These are phyloP conservation scores for Apogon hyalosoma DNA, from an alignment of 2,797 vertebrate species.

Conservation along the genomic window DNA sequence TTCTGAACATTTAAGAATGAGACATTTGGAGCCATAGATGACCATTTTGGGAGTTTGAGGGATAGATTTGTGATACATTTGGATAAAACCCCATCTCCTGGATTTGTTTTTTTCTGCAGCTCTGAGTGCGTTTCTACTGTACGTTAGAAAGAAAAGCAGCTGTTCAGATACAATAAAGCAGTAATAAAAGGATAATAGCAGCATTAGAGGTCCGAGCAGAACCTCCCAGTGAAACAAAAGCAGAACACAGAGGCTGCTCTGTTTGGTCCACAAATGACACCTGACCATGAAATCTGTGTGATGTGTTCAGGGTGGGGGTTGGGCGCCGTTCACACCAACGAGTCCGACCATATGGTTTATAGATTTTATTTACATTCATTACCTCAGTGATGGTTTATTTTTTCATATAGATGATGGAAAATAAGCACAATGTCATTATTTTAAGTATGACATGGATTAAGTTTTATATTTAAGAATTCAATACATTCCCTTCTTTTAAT, in stretches of 20 bases:
- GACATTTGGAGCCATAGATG: too few species aligned
- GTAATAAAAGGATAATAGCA: constrained; percentile 22
- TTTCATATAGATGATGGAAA: constrained; percentile 3
- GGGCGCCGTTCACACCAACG: constrained; percentile 21
- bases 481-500: too few species aligned
- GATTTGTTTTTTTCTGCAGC: too few species aligned
- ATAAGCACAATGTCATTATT: not conserved
- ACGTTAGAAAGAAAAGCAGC: constrained; percentile 25
- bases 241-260: constrained; percentile 22
- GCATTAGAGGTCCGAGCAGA: constrained; percentile 11
- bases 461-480: not conserved
- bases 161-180: constrained; percentile 14
- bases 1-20: too few species aligned
- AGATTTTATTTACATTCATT: constrained; percentile 60
- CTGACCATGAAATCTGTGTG: constrained; percentile 69
- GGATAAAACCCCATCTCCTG: too few species aligned
- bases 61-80: too few species aligned
- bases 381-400: constrained; percentile 4
- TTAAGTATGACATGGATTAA: not conserved
- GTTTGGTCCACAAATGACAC: constrained; percentile 24
- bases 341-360: constrained; percentile 42
- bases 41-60: too few species aligned
- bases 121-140: too few species aligned
- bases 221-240: constrained; percentile 14
- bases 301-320: constrained; percentile 31